Base-by-base conservation (phyloP, 2,797 vertebrate species). In the Tolypeutes matacus region DNA sequence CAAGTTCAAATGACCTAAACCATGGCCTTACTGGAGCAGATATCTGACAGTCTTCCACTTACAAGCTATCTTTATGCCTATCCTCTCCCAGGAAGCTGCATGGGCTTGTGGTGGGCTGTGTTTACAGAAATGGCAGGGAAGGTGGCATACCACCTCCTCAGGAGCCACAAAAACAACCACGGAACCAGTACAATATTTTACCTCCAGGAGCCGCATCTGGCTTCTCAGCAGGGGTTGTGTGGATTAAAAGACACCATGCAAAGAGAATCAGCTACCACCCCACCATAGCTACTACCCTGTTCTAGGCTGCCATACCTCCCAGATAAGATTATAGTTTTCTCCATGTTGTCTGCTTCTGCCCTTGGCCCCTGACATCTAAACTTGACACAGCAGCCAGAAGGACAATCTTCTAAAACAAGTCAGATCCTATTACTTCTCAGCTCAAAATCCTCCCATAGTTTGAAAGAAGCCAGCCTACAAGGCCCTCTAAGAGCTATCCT, bases 391-490 rank as follows among this genome's bases (percentile, higher is more conserved):
- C 15, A 72, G 46, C 60, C 31, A 78, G 77, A 90, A 29, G 42
- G 27, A 77, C 10, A 51, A 25, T 62, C 67, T 83, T 53, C 65
- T 29, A 91, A 92, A 93, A 88, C 51, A 93, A 70, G n/a, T 23
- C 39, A 72, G 82, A 77, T 27, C 27, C 58, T 42, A 53, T 42
- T 60, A 53, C 6, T 78, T 46, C 34, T 85, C 15, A n/a, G 65
- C 69, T 67, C 58, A 36, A 82, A 60, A 53, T 7, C 34, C 56
- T 93, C 31, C 25, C 5, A 1, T 23, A 15, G 51, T 42, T 64
- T 23, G 87, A 62, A 7, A 73, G 13, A 29, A 73, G 58, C 20
- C 14, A 31, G 51, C 46, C 46, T 14, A 15, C 8, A 31, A 23
- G 21, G 39, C n/a, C 69, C 31, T 60, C 6, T 27, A 29, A 89